Conservation (phyloP, 2,888 invertebrate genomes). For the Hirtodrosophila confusa region DNA sequence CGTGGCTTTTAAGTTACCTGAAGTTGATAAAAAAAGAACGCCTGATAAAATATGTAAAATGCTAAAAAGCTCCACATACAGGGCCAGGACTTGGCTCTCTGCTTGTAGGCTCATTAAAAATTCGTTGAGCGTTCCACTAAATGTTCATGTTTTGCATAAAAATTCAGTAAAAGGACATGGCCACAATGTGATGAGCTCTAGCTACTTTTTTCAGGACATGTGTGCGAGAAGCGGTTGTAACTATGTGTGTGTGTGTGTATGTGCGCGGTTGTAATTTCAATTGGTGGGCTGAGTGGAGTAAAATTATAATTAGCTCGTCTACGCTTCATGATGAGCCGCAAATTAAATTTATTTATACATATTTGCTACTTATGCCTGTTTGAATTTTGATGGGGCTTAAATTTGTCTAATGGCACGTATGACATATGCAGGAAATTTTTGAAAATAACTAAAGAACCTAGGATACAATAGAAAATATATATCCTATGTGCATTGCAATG, state of each 20-base stretch:
- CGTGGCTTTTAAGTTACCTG: conserved; percentile 48
- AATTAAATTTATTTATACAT: conserved; percentile 45
- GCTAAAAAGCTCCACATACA: conserved; percentile 56
- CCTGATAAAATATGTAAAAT: conserved; percentile 77
- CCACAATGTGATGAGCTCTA: conserved; percentile 49
- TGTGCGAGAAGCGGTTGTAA: background rate
- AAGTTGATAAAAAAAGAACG: conserved; percentile 27
- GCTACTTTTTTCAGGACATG: conserved; percentile 28
- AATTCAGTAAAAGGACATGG: conserved; percentile 59
- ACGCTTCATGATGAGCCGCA: conserved; percentile 20
- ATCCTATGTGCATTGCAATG: background rate
- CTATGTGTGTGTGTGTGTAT: too few species aligned
- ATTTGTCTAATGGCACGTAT: conserved; percentile 16
- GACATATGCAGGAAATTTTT: background rate
- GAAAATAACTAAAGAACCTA: too few species aligned
- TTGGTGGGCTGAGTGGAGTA: conserved; percentile 33
- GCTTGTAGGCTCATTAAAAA: conserved; percentile 77
- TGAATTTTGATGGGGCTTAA: conserved; percentile 29
- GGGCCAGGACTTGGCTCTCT: conserved; percentile 18
- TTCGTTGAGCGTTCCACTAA: conserved; percentile 81
- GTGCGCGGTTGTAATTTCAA: conserved; percentile 42
- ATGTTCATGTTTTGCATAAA: conserved; percentile 83
- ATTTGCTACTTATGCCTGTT: conserved; percentile 18
- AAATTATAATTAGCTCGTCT: conserved; percentile 58
- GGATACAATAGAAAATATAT: too few species aligned